A percentile compares a stretch with the other conserved stretches of the same genome.
Evolutionary conservation across 2,113 vertebrate species (phyloP).

Genomic region (Bubo bubo): DNA sequence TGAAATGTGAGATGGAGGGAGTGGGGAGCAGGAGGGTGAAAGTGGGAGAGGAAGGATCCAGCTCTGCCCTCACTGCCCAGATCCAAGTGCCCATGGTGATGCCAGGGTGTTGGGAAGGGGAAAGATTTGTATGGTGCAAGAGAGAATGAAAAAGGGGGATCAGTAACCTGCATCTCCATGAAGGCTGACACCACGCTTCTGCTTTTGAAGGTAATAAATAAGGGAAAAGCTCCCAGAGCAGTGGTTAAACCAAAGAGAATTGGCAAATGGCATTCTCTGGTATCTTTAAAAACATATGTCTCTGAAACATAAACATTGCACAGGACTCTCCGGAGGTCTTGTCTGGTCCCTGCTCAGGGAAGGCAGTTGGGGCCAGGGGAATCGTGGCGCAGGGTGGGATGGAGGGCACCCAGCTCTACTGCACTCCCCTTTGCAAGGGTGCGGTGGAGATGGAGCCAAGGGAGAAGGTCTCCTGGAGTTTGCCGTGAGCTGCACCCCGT

Average conservation of each 20-base stretch:
- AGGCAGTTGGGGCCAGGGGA: background rate
- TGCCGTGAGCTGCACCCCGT: accelerated
- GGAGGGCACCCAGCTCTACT: background rate
- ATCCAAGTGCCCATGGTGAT: background rate
- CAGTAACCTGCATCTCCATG: background rate
- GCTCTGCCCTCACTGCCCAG: background rate
- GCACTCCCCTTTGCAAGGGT: background rate
- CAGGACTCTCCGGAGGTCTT: background rate
- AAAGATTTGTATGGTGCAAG: accelerated
- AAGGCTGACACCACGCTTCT: background rate
- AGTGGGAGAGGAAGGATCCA: background rate
- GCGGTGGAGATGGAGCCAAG: accelerated
- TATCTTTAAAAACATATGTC: constrained; percentile 28
- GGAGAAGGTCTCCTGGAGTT: background rate
- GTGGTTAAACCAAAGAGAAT: constrained; percentile 20
- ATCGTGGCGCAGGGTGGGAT: accelerated
- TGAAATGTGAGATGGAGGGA: background rate
- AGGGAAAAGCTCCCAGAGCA: constrained; percentile 13
- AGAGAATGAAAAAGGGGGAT: background rate
- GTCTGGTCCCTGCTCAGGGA: background rate
- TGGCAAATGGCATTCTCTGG: background rate
- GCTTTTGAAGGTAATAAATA: background rate
- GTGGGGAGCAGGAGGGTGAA: background rate
- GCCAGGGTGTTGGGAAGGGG: background rate
- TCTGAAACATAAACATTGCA: background rate